phyloP scores from a whole-genome alignment of 2,113 vertebrate species.

The Myrmecophaga tridactyla region DNA sequence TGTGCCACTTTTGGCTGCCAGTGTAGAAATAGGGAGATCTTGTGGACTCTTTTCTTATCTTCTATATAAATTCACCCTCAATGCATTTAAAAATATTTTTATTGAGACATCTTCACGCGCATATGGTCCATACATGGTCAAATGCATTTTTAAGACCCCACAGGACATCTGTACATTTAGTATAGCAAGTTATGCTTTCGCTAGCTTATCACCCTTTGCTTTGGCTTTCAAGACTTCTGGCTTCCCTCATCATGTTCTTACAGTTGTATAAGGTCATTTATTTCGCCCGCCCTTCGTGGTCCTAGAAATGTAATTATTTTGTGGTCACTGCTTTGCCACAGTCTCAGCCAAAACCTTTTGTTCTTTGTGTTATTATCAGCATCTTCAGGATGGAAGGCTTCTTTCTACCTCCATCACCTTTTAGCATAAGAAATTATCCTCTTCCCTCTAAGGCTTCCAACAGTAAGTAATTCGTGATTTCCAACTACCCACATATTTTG shows the following conservation, averaged over 20 bases:
- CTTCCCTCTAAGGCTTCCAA: not conserved
- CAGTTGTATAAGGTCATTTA: not conserved
- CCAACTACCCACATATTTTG: conserved; percentile 18
- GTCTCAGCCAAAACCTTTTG: not conserved
- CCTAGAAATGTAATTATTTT: not conserved
- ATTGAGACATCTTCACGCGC: too few species aligned
- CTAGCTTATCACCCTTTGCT: not conserved
- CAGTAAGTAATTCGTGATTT: conserved; percentile 25
- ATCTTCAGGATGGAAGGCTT: not conserved
- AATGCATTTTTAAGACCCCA: not conserved
- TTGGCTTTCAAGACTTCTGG: not conserved
- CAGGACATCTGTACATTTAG: not conserved
- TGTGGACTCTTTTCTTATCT: not conserved
- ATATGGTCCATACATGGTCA: too few species aligned
- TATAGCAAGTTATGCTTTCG: not conserved
- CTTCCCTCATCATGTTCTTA: not conserved
- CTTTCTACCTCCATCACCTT: not conserved
- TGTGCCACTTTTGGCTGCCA: not conserved
- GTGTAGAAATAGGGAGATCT: not conserved
- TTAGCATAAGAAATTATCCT: conserved; percentile 15
- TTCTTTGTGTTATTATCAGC: not conserved
- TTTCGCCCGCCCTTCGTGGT: conserved; percentile 8
- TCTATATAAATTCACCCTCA: not conserved
- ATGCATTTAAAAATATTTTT: too few species aligned
- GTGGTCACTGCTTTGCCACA: not conserved